A percentile compares a stretch with the other conserved stretches of the same genome.
These are phyloP conservation scores for Phallusia fumigata DNA, from an alignment of 23 tunicate genomes.

Conservation along the genomic window DNA sequence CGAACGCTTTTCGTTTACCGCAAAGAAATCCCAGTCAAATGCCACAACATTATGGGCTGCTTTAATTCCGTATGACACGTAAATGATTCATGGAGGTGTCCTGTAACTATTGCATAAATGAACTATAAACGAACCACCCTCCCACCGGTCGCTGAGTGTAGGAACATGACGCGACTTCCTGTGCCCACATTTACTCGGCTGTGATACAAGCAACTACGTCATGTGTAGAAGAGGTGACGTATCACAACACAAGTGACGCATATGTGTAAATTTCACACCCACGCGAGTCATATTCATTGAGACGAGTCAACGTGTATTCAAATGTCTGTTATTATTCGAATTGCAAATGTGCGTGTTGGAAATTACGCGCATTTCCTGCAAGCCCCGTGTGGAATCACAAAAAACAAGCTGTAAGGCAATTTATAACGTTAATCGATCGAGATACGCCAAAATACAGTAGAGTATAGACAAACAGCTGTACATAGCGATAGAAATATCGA, in stretches of 20 bases:
- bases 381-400: no score
- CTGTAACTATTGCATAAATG: no score
- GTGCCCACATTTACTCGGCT: not conserved
- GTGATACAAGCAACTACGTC: not conserved
- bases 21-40: no score
- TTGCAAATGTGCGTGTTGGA: no score
- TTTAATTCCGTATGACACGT: no score
- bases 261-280: not conserved
- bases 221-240: not conserved
- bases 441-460: not conserved
- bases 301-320: no score
- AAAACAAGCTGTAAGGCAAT: not conserved
- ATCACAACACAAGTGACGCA: conserved; percentile 2
- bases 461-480: conserved; percentile 21
- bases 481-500: not conserved
- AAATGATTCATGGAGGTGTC: no score
- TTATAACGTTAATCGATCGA: not conserved
- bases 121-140: no score
- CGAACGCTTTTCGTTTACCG: no score
- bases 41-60: not conserved
- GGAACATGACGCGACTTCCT: not conserved
- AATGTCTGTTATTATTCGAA: no score
- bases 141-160: not conserved
- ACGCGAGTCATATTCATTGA: no score
- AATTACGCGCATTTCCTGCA: no score